Conservation (phyloP, 1,140 invertebrate species). For the Sarcophaga bullata region DNA sequence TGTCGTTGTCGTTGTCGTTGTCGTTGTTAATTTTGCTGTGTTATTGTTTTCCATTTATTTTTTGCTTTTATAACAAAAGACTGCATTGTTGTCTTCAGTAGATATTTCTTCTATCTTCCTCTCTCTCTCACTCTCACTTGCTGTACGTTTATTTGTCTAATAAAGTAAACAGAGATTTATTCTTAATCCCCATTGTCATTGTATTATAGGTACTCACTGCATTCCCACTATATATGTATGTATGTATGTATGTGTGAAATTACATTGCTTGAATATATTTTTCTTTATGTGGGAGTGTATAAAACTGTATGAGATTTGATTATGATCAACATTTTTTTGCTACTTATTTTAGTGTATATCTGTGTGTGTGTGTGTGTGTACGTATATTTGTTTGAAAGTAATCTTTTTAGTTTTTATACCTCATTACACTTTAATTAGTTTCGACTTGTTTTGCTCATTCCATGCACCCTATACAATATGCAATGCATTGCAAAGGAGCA, state of each 20-base stretch:
- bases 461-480: too few relatives aligned
- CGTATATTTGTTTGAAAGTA: not conserved
- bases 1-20: not conserved
- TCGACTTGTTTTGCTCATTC: not conserved
- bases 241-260: too few relatives aligned
- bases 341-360: too few relatives aligned
- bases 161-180: not conserved
- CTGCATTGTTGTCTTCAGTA: not conserved
- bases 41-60: not conserved
- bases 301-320: too few relatives aligned
- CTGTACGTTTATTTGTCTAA: not conserved
- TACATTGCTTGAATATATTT: too few relatives aligned
- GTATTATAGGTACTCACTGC: not conserved
- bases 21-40: too few relatives aligned
- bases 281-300: too few relatives aligned
- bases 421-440: slow-evolving; percentile 15
- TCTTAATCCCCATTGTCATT: not conserved
- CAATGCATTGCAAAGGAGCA: too few relatives aligned
- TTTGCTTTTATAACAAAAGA: not conserved
- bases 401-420: slow-evolving; percentile 6
- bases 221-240: too few relatives aligned
- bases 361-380: too few relatives aligned
- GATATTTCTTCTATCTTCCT: not conserved
- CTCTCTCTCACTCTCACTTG: not conserved
- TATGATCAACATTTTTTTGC: too few relatives aligned